A percentile compares a stretch with the other conserved stretches of the same genome.
phyloP scores from a whole-genome alignment of 2,113 vertebrate species.

The Gallinago undulata region DNA sequence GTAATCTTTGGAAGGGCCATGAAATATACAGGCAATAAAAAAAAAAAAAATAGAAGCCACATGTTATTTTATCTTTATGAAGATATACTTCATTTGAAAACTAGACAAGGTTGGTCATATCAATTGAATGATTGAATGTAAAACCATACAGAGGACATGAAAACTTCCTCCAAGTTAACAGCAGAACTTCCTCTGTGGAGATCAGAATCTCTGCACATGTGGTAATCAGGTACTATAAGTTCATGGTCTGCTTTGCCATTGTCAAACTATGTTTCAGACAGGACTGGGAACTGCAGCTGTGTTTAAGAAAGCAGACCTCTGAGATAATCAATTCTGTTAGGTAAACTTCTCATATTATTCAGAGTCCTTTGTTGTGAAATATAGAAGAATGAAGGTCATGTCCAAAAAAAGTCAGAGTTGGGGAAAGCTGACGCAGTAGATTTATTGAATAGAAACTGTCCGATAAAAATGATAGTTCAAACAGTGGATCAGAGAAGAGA shows the following conservation, averaged over 20 bases:
- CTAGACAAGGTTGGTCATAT: neutral
- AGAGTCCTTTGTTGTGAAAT: conserved; percentile 25
- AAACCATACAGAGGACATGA: neutral
- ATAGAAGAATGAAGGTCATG: neutral
- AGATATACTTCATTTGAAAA: neutral
- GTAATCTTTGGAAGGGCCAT: neutral
- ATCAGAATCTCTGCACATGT: neutral
- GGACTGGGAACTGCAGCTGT: neutral
- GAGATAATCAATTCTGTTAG: conserved; percentile 16
- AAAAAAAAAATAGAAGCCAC: neutral
- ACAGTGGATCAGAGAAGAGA: neutral
- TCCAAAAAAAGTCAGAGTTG: neutral
- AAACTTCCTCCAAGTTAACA: neutral
- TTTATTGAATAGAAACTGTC: conserved; percentile 25
- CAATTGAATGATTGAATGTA: neutral
- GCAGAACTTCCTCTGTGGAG: neutral
- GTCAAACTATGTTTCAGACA: neutral
- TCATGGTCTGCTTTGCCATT: neutral
- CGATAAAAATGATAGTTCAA: conserved; percentile 36
- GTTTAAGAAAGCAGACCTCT: conserved; percentile 9
- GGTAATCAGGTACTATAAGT: neutral
- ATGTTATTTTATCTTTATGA: neutral
- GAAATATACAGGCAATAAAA: neutral
- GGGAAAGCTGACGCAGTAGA: neutral
- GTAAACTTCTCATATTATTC: conserved; percentile 33